phyloP scores from a whole-genome alignment of 2,113 vertebrate species.

The Ochotona princeps region DNA sequence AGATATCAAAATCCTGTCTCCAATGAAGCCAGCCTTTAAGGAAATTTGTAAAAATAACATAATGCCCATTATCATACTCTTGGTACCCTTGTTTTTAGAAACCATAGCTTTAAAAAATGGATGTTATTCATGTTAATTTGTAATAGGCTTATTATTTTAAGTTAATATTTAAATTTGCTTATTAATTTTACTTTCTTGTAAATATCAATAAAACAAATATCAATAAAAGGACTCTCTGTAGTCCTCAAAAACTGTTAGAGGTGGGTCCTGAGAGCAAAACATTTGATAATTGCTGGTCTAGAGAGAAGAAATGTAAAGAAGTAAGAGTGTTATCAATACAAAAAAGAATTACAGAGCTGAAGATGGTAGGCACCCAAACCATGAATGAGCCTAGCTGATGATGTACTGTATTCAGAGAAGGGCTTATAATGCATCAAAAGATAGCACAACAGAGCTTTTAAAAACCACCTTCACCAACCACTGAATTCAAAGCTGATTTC shows the following conservation, averaged over 20 bases:
- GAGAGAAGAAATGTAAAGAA: neutral
- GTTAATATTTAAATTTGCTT: neutral
- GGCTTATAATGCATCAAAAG: neutral
- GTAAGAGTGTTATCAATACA: neutral
- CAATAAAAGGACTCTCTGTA: neutral
- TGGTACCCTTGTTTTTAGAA: constrained; percentile 28
- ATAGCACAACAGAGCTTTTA: neutral
- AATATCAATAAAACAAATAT: neutral
- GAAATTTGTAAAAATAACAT: constrained; percentile 19
- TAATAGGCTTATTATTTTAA: neutral
- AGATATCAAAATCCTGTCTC: neutral
- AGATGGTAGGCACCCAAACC: neutral
- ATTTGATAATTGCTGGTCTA: neutral
- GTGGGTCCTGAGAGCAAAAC: neutral
- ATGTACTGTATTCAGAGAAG: neutral
- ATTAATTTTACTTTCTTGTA: neutral
- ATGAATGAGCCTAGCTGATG: neutral
- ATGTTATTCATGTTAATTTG: neutral
- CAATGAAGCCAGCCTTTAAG: neutral
- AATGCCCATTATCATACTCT: neutral
- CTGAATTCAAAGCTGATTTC: neutral
- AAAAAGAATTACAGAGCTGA: neutral
- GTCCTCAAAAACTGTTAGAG: constrained; percentile 10
- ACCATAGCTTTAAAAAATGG: constrained; percentile 2
- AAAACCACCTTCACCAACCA: neutral